Base-by-base conservation (phyloP, 1,140 invertebrate species). In the Diorhabda carinulata region DNA sequence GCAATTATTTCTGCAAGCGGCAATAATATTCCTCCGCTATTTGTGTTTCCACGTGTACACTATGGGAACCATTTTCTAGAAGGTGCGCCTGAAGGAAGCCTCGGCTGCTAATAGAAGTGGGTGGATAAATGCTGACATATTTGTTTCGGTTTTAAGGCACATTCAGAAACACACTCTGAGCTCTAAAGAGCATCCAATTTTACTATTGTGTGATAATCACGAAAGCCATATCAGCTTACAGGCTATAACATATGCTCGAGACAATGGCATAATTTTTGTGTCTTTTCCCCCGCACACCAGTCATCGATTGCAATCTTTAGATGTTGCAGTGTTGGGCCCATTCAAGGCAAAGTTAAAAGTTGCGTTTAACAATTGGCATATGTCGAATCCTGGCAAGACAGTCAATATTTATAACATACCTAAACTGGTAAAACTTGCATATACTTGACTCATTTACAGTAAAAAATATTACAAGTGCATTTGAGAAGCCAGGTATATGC, bases 41-140 rank as follows among this genome's bases (percentile, higher is more conserved):
- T 78, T 70, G 68, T 83, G 2, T 83, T 82, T 65, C 79, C 78
- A 3, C 44, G 78, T 4, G 75, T 78, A 4, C 74, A 78, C 45
- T 79, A 62, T 25, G 78, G 81, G 42, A 75, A 82, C 25, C 72
- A 79, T 59, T 82, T 84, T 62, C 67, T 74, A 10, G 41, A 67
- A 40, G 71, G 68, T 58, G 71, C 67, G 8, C 71, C 82, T 8
- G 72, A 76, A 66, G 83, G 84, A 70, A 79, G 78, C 64, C 70
- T 81, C 44, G 84, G 82, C 62, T 73, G 80, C 82, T 5, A 79
- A 80, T 73, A 74, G 47, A 66, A 81, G 74, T 75, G 84, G 84
- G 3, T 85, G 84, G 47, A 52, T 52, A 9, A 6, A 5, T 52
- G 47, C 47, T 52, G 45, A 52, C 47, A 52, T 52, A 52, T 52